Base-by-base conservation (phyloP, 2,888 invertebrate species). In the Lithophane semibrunnea region DNA sequence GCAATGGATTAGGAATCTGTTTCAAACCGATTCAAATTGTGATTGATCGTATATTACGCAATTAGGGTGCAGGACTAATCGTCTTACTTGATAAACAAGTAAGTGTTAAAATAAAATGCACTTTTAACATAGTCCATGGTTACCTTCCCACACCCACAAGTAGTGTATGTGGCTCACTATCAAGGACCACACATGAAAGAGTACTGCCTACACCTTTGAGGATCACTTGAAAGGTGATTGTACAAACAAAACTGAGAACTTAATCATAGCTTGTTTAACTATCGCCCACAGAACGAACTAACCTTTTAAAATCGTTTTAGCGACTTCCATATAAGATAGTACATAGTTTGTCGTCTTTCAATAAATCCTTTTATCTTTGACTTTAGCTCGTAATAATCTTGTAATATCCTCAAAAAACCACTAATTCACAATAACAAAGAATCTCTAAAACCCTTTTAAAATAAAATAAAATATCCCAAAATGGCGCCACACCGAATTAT, bases 401-500 rank as follows among this genome's bases (percentile, higher is more conserved):
- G 87, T 90, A 88, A 87, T 85, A 86, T 78, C 79, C 75, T 82
- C 84, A 87, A 88, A 86, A 87, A 85, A n/a, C 77, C 87, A 85
- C 77, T 84, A 87, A 85, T 78, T 88, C 85, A 86, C 76, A 82
- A 86, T 72, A 58, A 54, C 61, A 71, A 77, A 79, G 71, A 77
- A 70, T 54, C 65, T 73, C 65, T 73, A 72, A 86, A 86, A 84
- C 88, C 90, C 88, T 89, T 90, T 86, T 83, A 82, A 78, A 83
- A 80, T 77, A 84, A 85, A 85, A 88, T 83, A 82, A 83, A 86
- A 84, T 82, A 87, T 77, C 77, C 79, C 67, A 86, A 88, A 86
- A 89, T 89, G 92, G 92, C 92, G 93, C 92, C 92, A 88, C 60
- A 58, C 47, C n/a, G 63, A 85, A 88, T 86, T 81, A 85, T 72